phyloP scores from a whole-genome alignment of 2,888 invertebrate genomes.

The Dryadula phaetusa region DNA sequence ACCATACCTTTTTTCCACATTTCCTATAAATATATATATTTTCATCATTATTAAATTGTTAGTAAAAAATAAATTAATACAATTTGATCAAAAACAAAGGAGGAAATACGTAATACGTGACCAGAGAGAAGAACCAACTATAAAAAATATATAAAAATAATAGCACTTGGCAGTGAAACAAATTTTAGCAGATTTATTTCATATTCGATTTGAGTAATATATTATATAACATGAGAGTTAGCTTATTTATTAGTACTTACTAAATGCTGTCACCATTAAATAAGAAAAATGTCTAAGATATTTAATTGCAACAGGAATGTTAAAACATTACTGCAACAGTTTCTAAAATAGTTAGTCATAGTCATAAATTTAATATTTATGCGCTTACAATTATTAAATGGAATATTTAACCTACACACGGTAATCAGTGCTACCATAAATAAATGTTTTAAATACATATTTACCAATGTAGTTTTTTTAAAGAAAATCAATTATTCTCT shows the following conservation, averaged over 20 bases:
- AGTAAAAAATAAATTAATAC: not conserved
- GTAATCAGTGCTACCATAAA: not conserved
- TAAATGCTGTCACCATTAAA: slow-evolving; percentile 2
- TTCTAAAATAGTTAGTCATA: not conserved
- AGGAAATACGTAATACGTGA: not conserved
- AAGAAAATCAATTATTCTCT: not conserved
- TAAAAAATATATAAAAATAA: too few species aligned
- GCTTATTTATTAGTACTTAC: not conserved
- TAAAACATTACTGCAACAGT: not conserved
- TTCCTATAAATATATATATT: too few species aligned
- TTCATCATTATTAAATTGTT: not conserved
- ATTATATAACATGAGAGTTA: not conserved
- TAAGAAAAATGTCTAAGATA: not conserved
- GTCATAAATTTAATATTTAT: not conserved
- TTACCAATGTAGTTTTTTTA: not conserved
- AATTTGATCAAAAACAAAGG: not conserved
- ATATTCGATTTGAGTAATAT: not conserved
- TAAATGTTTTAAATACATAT: not conserved
- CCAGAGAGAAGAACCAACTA: too few species aligned
- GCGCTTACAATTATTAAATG: not conserved
- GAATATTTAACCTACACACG: not conserved
- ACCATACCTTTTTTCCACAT: too few species aligned
- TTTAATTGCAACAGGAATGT: not conserved
- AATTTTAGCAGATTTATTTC: not conserved
- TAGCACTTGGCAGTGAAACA: not conserved